Base-by-base conservation (phyloP, 2,797 vertebrate species). In the Parambassis ranga region DNA sequence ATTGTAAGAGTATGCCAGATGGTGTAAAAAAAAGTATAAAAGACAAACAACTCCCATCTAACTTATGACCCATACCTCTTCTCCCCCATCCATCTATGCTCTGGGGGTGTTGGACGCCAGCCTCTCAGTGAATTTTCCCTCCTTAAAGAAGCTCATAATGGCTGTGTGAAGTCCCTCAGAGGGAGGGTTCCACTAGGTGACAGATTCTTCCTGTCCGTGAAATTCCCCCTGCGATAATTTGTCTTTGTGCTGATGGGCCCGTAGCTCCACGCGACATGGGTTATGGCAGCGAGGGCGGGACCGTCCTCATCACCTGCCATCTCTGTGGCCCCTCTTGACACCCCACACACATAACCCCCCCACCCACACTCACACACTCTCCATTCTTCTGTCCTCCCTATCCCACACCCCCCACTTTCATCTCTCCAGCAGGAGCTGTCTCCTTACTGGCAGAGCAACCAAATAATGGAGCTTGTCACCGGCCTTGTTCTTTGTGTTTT, bases 391-490 rank as follows among this genome's bases (percentile, higher is more conserved):
- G 83, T 79, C 79, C 83, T 82, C 79, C 71, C 81, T 83, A 74
- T 83, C 77, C 50, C 81, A 65, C 79, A 57, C 81, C 84, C 85
- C 81, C 84, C 77, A 89, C 90, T 90, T 90, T 88, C 88, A 90
- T 90, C 86, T 93, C 91, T 95, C 84, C 94, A 94, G 94, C 93
- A 94, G 94, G 94, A 94, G 94, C 94, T 95, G 95, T 94, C 95
- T 95, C 81, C 2, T 82, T 77, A 90, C 93, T 94, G 92, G 95
- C 95, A 96, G 91, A 92, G 92, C 91, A 92, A 95, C 94, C 95
- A 95, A 95, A 96, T 98, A 97, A 98, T 97, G 94, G 95, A 95
- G 94, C 94, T 95, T 97, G 96, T 98, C 97, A 98, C 94, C 92
- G 93, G 93, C 93, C 95, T 95, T 96, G 94, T 96, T 95, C 95